Base-by-base conservation (phyloP, 1,140 invertebrate species). In the Eueides isabella region DNA sequence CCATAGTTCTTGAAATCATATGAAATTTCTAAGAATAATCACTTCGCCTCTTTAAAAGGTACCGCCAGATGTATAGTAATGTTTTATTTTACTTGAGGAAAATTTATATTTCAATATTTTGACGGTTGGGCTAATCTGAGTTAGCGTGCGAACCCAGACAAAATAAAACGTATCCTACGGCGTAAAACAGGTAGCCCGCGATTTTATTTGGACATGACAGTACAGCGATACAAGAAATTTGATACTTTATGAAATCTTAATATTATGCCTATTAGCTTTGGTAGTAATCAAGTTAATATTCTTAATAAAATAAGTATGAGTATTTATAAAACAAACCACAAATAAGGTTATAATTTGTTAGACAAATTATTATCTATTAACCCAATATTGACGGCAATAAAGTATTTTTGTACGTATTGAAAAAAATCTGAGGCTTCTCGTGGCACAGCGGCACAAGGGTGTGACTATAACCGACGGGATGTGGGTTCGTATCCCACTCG, bases 141-240 rank as follows among this genome's bases (percentile, higher is more conserved):
- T 80, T 78, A 67, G 78, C 83, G 82, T 86, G 81, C 85, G 73
- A 80, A 72, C 72, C 80, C 85, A 84, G 83, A 86, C 88, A 85
- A 84, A 88, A 90, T 84, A 90, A 91, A 87, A 89, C 79, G 80
- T 87, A 86, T 85, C 86, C 86, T 81, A 72, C 77, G 74, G 89
- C 86, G 89, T 91, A 91, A 91, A 85, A 90, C 89, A 90, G 89
- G 89, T 90, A 91, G 89, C 88, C 76, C 66, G 74, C 75, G 81
- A 83, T 85, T 86, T 83, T 65, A 89, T 90, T 89, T 86, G 81
- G 61, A 74, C 61, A 35, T 65, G 33, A 71, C 44, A 41, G 68
- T 72, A 71, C 44, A 33, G 23, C 26, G 67, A 64, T 44, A 23
- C 7, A 65, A 55, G 4, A 3, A 30, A 81, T 75, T 89, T 88